Conservation (phyloP, 2,888 invertebrate genomes). For the Agrochola lychnidis region DNA sequence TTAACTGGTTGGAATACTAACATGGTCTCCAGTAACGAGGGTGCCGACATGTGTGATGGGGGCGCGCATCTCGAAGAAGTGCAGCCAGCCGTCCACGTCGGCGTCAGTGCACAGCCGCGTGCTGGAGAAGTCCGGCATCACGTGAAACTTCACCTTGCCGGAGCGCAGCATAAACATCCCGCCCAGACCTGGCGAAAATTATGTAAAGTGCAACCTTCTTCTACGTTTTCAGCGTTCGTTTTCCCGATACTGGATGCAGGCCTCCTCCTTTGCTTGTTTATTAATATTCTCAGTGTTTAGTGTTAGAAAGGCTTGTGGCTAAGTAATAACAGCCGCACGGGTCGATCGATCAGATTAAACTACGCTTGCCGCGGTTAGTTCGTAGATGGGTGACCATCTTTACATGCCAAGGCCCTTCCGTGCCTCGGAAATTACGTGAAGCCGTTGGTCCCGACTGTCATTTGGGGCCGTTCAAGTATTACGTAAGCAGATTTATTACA, state of each 20-base stretch:
- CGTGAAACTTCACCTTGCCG: slow-evolving; percentile 97
- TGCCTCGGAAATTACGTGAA: too few species aligned
- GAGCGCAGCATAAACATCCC: slow-evolving; percentile 96
- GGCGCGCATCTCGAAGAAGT: slow-evolving; percentile 97
- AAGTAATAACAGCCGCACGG: too few species aligned
- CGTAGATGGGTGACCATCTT: too few species aligned
- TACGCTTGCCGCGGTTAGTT: too few species aligned
- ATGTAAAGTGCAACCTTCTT: neutral
- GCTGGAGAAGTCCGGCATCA: slow-evolving; percentile 98
- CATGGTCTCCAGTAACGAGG: slow-evolving; percentile 95
- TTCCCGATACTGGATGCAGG: neutral
- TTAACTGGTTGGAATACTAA: slow-evolving; percentile 77
- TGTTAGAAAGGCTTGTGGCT: too few species aligned
- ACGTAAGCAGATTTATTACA: too few species aligned
- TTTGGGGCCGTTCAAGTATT: too few species aligned
- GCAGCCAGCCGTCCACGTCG: slow-evolving; percentile 96
- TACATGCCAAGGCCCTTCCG: too few species aligned
- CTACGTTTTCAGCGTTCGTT: neutral
- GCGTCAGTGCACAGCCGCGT: slow-evolving; percentile 93
- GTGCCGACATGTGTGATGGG: slow-evolving; percentile 97
- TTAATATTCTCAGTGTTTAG: neutral
- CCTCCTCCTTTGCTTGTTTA: neutral
- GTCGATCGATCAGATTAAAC: too few species aligned
- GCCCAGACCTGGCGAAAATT: slow-evolving; percentile 89
- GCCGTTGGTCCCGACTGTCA: too few species aligned